phyloP scores from a whole-genome alignment of 2,113 vertebrate species.

The Notiomystis cincta region DNA sequence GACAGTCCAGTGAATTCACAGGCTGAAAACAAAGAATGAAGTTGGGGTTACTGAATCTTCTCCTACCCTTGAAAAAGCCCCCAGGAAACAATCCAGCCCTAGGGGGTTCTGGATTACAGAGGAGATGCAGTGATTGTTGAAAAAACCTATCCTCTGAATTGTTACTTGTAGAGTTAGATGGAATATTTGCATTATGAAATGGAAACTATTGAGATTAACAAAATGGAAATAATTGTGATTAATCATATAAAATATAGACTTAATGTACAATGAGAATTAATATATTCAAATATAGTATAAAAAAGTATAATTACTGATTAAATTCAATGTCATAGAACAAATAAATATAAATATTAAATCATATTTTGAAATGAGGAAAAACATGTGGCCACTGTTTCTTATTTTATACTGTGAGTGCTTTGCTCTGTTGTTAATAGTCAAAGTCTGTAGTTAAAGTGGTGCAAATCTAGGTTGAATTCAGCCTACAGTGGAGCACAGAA shows the following conservation, averaged over 20 bases:
- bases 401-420: neutral
- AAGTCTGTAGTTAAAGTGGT: neutral
- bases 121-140: neutral
- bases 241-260: neutral
- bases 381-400: neutral
- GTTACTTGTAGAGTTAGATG: neutral
- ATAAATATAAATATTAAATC: neutral
- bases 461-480: neutral
- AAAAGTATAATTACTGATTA: fast-evolving
- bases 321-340: neutral
- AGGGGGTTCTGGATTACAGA: neutral
- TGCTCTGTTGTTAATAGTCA: neutral
- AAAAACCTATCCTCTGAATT: neutral
- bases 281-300: neutral
- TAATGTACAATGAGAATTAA: neutral
- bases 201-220: neutral
- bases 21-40: neutral
- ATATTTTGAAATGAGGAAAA: neutral
- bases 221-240: neutral
- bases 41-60: neutral
- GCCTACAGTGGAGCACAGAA: neutral
- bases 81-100: neutral
- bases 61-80: neutral
- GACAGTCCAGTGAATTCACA: neutral
- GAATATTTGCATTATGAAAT: neutral